phyloP scores from a whole-genome alignment of 1,140 invertebrate species.

The Bombus waltoni region DNA sequence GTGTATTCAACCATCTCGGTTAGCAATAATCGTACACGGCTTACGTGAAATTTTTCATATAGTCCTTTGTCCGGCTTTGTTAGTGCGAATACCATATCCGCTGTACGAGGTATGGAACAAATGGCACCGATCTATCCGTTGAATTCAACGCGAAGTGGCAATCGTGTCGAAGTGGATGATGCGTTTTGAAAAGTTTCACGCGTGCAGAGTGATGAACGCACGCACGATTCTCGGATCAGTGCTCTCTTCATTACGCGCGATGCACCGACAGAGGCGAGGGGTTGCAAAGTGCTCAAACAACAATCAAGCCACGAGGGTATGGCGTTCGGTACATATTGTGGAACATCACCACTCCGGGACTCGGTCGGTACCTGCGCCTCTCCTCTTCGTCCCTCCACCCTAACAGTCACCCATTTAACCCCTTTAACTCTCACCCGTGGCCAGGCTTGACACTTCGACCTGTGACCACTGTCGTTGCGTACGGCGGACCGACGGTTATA shows the following conservation, averaged over 20 bases:
- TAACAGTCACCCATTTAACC: slow-evolving; percentile 55
- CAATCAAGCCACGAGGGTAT: slow-evolving; percentile 65
- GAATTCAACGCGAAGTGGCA: slow-evolving; percentile 1
- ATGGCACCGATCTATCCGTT: neutral
- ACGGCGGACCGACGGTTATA: slow-evolving; percentile 50
- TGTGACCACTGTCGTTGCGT: slow-evolving; percentile 50
- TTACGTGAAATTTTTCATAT: too few species aligned
- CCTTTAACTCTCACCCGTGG: slow-evolving; percentile 60
- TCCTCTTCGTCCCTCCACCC: slow-evolving; percentile 4
- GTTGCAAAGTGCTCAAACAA: slow-evolving; percentile 71
- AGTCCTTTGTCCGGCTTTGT: neutral
- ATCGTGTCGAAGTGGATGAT: neutral
- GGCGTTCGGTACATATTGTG: slow-evolving; percentile 68
- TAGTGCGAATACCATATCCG: too few species aligned
- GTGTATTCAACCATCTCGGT: too few species aligned
- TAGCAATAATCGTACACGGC: too few species aligned
- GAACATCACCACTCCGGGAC: slow-evolving; percentile 63
- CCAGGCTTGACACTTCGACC: slow-evolving; percentile 54
- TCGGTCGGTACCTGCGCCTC: slow-evolving; percentile 17
- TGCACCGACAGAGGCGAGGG: slow-evolving; percentile 16
- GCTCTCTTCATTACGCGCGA: slow-evolving; percentile 57
- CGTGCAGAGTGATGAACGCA: neutral
- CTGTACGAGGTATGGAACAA: neutral
- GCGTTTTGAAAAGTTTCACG: slow-evolving; percentile 27
- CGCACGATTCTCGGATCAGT: slow-evolving; percentile 6